Evolutionary conservation across 2,888 invertebrate species (phyloP), one percentile per base, ranked within the genome.

Genomic region (Acleris literana): DNA sequence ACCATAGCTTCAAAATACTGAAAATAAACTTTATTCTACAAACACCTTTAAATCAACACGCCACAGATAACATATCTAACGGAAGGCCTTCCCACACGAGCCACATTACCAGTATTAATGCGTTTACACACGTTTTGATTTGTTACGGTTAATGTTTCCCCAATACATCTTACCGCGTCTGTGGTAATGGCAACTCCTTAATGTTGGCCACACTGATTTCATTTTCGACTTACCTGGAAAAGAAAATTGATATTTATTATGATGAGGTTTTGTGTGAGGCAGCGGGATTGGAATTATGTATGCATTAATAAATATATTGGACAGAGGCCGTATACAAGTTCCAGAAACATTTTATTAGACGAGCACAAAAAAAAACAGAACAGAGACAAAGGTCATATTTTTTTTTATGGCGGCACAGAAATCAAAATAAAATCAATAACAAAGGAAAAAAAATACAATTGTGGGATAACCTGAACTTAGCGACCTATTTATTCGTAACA

Each of bases 151-250:
- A 71, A 71, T 69, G 68, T 69, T 66, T 63, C 74, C 64, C 69
- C 72, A 74, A 73, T 74, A 72, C 70, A 72, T 72, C 74, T 71
- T 73, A 68, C 70, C 70, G 55, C 43, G 48, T 64, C 49, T 25
- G 54, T 33, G 39, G 61, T 71, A 71, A 71, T 61, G 71, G 63
- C 43, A 29, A n/a, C 54, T 49, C 52, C 56, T 56, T 66, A 57
- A 66, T 62, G 66, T 61, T 53, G 61, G 51, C 57, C 46, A 61
- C 51, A 61, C 33, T 61, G 56, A 66, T 62, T 60, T 63, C 17
- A 56, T 60, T 56, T 61, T 56, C 44, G 49, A 78, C 79, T 79
- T 79, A 79, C 79, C 79, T 79, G 79, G 43, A 75, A 78, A 71
- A 57, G 66, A 71, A 68, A 69, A 72, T 56, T 51, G 25, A 59